Evolutionary conservation across 2,888 invertebrate species (phyloP), one percentile per base, ranked within the genome.

Genomic region (Drosophila birchii): DNA sequence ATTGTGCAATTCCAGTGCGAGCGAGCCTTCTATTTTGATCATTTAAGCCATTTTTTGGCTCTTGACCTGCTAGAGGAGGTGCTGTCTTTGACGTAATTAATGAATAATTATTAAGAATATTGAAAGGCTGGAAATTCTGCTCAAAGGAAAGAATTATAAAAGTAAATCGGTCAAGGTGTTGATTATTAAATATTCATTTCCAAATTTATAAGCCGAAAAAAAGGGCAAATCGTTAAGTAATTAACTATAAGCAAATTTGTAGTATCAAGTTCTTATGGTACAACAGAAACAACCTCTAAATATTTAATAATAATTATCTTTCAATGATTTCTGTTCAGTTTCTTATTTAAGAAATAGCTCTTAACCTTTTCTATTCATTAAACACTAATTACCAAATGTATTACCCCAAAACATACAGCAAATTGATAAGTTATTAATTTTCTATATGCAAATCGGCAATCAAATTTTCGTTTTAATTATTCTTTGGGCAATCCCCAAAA

Each of bases 1-100:
- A 59, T 73, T 73, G 66, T 66, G 73, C 59, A 73, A 73, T 72
- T 20, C 20, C 56, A 44, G 16, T 16, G 23, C 38, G 5, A 26
- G 32, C 29, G 26, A 32, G 54, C 61, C 56, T 62, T 56, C 62
- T 71, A 43, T 71, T 57, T 68, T 49, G 39, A 18, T 32, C 62
- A 71, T 34, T 71, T 53, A 38, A 29, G 20, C 4, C 26, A 23
- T 23, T 62, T 62, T n/a, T 32, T 53, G 43, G 29, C 51, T 29
- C 18, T 32, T 44, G 51, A 36, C 45, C 39, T 43, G 29, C 43
- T 36, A 51, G 43, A 20, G 26, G 34, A 20, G 20, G 34, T 32
- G 49, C 4, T 20, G 5, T 7, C 16, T 29, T 12, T 26, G 16
- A 12, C 7, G 1, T 5, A 18, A 32, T 20, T 32, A 1, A 34